Base-by-base conservation (phyloP, 2,888 invertebrate genomes). In the Leucoma salicis region DNA sequence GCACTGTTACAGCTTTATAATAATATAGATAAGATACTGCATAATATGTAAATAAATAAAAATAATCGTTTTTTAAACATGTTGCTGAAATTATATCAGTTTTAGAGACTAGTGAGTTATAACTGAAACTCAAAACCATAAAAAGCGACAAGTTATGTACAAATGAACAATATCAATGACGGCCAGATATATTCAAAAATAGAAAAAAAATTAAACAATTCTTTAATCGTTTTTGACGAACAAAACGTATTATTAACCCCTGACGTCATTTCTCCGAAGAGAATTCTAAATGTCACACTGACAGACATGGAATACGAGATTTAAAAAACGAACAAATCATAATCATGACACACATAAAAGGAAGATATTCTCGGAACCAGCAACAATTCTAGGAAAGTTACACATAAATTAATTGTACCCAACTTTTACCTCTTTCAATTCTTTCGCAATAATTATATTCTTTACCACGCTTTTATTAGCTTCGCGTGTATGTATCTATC, bases 341-440 rank as follows among this genome's bases (percentile, higher is more conserved):
- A n/a, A 52, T 28, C 16, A 52, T 61, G 57, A 61, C 60, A 60
- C 60, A 59, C 46, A 47, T 53, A 43, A 41, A 47, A 61, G 39
- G 36, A 49, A 46, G 34, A 50, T 59, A 47, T 46, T 42, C 43
- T 35, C 25, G 35, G 39, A 29, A 35, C 34, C 31, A 21, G 31
- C 16, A 38, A 14, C 21, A 41, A 31, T 60, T 60, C 59, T 54
- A 46, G 37, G 62, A 60, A 60, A 61, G 49, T 21, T 27, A n/a
- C 16, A 32, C 34, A 31, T 29, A 40, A 40, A 37, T 34, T 12
- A 6, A 35, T 39, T 12, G 16, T 12, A 34, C 10, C 12, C 11
- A 40, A 61, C 57, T 57, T 57, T 59, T 61, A 57, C 59, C 62
- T 59, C 61, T 53, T 59, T 60, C 43, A 18, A 47, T 41, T 48